Evolutionary conservation across 2,797 vertebrate species (phyloP).

Genomic region (Antrozous pallidus): DNA sequence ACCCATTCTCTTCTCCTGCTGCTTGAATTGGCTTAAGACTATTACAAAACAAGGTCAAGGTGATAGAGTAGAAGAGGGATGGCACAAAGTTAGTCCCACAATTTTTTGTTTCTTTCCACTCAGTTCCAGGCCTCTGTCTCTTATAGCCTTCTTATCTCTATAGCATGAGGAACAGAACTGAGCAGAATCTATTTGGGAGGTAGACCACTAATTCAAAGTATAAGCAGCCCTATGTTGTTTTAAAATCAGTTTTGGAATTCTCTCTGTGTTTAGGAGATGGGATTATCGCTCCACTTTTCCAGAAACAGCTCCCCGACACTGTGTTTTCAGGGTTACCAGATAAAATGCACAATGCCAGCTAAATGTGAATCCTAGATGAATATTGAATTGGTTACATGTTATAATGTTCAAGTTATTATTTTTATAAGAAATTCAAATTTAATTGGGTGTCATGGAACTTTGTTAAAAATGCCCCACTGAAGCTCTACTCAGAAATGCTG

Average conservation of each 20-base stretch:
- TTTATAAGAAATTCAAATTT: neutral
- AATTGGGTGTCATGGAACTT: neutral
- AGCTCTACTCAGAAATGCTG: neutral
- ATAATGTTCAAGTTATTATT: neutral
- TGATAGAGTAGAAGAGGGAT: neutral
- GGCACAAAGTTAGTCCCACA: neutral
- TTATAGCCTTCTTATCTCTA: neutral
- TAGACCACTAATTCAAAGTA: neutral
- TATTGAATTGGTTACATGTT: neutral
- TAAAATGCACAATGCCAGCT: neutral
- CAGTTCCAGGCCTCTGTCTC: neutral
- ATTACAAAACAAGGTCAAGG: neutral
- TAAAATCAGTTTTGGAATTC: neutral
- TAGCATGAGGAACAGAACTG: neutral
- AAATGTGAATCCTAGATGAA: conserved; percentile 25
- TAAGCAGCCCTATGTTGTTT: neutral
- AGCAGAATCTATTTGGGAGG: neutral
- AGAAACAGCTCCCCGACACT: neutral
- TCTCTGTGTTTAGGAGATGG: neutral
- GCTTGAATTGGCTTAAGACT: neutral
- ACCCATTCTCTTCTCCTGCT: neutral
- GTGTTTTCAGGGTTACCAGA: neutral
- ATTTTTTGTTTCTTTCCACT: neutral
- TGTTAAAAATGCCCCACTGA: neutral
- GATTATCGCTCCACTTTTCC: neutral